Base-by-base conservation (phyloP, 2,888 invertebrate genomes). In the Drosophila robusta region DNA sequence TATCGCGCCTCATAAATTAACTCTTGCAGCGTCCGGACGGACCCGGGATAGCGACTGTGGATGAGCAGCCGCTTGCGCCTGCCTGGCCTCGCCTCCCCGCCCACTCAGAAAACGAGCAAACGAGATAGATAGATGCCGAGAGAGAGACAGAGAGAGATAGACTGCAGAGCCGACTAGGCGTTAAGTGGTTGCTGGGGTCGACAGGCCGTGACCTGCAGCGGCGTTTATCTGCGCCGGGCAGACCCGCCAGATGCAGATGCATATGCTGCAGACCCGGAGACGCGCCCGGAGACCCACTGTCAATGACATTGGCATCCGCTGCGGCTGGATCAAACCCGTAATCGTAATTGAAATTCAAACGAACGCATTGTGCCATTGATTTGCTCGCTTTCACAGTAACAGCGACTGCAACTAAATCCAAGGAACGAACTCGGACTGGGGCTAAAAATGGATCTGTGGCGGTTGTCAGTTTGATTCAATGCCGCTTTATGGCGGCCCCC, bases 1-100 rank as follows among this genome's bases (percentile, higher is more conserved):
- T 90, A 90, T 89, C 89, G 90, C 89, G 83, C 79, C 86, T 82
- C 89, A 86, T 90, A 90, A 90, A 88, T 90, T 89, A 87, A 88
- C 87, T 87, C 88, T 87, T 88, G 78, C 83, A 81, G 76, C 72
- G 71, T 74, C 68, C 32, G 32, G 55, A n/a, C 34, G 44, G 49
- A 60, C 47, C 32, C 55, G 49, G 57, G 34, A 38, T 42, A 34
- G 39, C 24, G 55, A 44, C 63, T 52, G n/a, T 64, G 64, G 39
- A 46, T 65, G 58, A 55, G 52, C 56, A 41, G 69, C 65, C 62
- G 47, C 36, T 32, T 58, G 63, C 62, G 29, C 34, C 36, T 55
- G 38, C 2, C 45, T 22, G 18, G 9, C 42, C 38, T 16, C 26
- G 24, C 18, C 50, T 18, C 39, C 36, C 70, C 39, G 22, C 57